These are phyloP conservation scores for Drosophila asahinai DNA, from an alignment of 1,140 invertebrate genomes.

Conservation along the genomic window DNA sequence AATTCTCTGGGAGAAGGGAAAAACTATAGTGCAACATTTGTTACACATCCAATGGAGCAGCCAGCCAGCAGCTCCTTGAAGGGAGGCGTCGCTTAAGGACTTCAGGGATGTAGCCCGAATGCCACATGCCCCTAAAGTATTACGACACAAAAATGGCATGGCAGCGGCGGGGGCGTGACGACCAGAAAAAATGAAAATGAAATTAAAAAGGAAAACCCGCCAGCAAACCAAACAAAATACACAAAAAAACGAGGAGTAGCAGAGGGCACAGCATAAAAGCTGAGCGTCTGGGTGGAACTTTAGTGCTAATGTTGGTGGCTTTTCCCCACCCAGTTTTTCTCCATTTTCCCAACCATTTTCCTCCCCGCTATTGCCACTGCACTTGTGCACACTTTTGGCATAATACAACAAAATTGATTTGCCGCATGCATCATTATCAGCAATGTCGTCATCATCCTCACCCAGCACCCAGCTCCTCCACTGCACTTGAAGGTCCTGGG, in stretches of 20 bases:
- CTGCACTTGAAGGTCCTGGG: constrained; percentile 41
- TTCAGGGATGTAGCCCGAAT: constrained; percentile 35
- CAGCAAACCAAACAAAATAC: constrained; percentile 34
- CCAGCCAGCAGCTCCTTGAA: constrained; percentile 25
- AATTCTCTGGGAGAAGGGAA: constrained; percentile 55
- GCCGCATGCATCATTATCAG: constrained; percentile 81
- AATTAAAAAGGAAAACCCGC: constrained; percentile 38
- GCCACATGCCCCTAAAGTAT: constrained; percentile 75
- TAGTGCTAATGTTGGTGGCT: constrained; percentile 37
- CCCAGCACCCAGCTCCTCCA: constrained; percentile 9
- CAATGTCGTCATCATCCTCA: constrained; percentile 34
- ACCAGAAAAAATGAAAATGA: constrained; percentile 3
- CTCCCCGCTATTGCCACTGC: constrained; percentile 7
- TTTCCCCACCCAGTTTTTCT: constrained; percentile 11
- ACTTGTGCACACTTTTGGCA: constrained; percentile 74
- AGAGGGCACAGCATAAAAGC: constrained; percentile 65
- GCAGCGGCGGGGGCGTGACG: constrained; percentile 54
- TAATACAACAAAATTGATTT: constrained; percentile 83
- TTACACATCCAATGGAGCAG: constrained; percentile 35
- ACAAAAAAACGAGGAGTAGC: constrained; percentile 60
- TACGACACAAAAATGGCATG: constrained; percentile 67
- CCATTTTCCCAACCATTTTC: constrained; percentile 22
- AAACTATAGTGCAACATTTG: constrained; percentile 54
- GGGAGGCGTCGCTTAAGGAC: constrained; percentile 35
- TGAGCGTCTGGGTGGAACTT: constrained; percentile 72